Evolutionary conservation across 2,113 vertebrate genomes (phyloP), one percentile per base, ranked within the genome.

Genomic region (Indicator maculatus): DNA sequence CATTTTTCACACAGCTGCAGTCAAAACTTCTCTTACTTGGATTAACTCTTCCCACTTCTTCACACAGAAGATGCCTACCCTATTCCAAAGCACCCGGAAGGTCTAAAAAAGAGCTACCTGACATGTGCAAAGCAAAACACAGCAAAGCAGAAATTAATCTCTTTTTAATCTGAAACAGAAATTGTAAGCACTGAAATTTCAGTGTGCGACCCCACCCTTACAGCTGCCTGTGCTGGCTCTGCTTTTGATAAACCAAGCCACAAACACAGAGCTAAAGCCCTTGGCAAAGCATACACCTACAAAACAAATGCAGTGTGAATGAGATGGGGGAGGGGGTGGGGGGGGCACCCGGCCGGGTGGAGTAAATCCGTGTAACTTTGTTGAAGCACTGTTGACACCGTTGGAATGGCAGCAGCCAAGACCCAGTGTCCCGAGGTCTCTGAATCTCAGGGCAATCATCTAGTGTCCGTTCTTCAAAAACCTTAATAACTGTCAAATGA

Each of bases 1-100:
- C 86, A 67, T 94, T 94, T 96, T 96, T 96, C 80, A 92, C 83
- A 77, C 90, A 96, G 88, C 92, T 96, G 90, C 83, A 81, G 80
- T 95, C 76, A 95, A 93, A 95, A 83, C 65, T 69, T 47, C 79
- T 93, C 38, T 33, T 88, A 16, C 61, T 91, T 78, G 38, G 39
- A 86, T 91, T 91, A 96, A 93, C 58, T 91, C 91, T 96, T 96
- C 61, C 65, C 61, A 61, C 41, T 90, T 95, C n/a, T 83, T 88
- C 55, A 67, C 2, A 1, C 26, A 58, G 47, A 52, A 52, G 21
- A 52, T 24, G 50, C 12, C 31, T 73, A 31, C 38, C 41, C 23
- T 77, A n/a, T 64, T n/a, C 78, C 31, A 75, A 83, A 86, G 24
- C 45, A 63, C 60, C 89, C 47, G 58, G 71, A 91, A 95, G 76